Base-by-base conservation (phyloP, 2,888 invertebrate species). In the Heterodera filipjevi region DNA sequence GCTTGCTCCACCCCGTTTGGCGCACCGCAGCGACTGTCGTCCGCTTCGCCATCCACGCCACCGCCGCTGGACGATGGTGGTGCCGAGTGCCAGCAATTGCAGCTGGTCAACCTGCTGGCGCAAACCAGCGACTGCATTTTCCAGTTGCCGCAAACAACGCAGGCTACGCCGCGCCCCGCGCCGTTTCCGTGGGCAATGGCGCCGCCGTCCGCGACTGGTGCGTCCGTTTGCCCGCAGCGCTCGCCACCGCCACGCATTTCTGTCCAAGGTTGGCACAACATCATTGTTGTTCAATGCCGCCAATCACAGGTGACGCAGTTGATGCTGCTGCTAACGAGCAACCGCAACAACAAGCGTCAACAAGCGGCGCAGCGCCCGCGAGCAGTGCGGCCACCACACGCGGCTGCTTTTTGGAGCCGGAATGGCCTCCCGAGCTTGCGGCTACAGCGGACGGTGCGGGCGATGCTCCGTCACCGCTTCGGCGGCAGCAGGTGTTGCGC, bases 401-500 rank as follows among this genome's bases (percentile, higher is more conserved):
- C 39, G 39, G 44, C 22, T n/a, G 22, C 33, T 68, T 35, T 46
- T 33, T 44, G 64, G 64, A 27, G 33, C n/a, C 64, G 53, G 73
- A 44, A 32, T 39, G 33, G 73, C 49, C 33, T 14, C 73, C 49
- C 12, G 53, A 39, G 12, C 44, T n/a, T 22, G 44, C 73, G 16
- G 53, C 49, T 3, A 44, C 35, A 30, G 46, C 72, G 33, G 22
- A 14, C 8, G 33, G 14, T 5, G 14, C 68, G 6, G 14, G n/a
- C 27, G 64, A 14, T 6, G 14, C 64, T 12, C n/a, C n/a, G 59
- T 75, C 68, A 22, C 75, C 35, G 27, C 59, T 75, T 16, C 64
- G 75, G 30, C 53, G 75, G 5, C 75, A 64, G 33, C 39, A 44
- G n/a, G 68, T 49, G 44, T 30, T 68, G 68, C 75, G 75, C 5